phyloP scores from a whole-genome alignment of 2,113 vertebrate genomes.

The Mustela nigripes region DNA sequence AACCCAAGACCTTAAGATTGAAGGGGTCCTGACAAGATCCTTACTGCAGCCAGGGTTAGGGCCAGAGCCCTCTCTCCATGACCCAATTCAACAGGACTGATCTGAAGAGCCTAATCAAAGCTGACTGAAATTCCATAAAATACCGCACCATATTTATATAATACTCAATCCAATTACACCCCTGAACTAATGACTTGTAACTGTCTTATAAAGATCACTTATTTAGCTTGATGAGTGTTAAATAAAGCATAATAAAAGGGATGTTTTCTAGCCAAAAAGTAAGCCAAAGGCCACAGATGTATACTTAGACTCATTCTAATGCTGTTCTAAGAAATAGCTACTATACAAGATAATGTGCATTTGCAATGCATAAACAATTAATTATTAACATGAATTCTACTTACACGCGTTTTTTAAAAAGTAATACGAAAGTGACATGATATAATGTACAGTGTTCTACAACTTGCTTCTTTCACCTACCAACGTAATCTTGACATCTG shows the following conservation, averaged over 20 bases:
- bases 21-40: not conserved
- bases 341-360: not conserved
- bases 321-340: not conserved
- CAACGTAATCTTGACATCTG: not conserved
- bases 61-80: not conserved
- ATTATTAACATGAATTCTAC: not conserved
- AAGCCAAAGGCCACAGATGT: not conserved
- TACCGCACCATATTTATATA: not conserved
- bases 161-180: not conserved
- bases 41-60: not conserved
- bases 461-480: not conserved
- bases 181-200: not conserved
- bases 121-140: not conserved
- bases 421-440: not conserved
- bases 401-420: not conserved
- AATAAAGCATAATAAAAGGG: slow-evolving; percentile 21
- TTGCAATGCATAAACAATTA: not conserved
- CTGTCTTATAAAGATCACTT: not conserved
- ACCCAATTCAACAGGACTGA: not conserved
- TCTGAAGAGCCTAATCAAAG: not conserved
- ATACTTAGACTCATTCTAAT: not conserved
- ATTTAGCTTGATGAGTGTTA: not conserved
- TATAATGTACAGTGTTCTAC: not conserved
- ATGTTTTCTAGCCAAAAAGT: not conserved
- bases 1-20: not conserved